Evolutionary conservation across 2,888 invertebrate species (phyloP).

Genomic region (Eucera pruinosa): DNA sequence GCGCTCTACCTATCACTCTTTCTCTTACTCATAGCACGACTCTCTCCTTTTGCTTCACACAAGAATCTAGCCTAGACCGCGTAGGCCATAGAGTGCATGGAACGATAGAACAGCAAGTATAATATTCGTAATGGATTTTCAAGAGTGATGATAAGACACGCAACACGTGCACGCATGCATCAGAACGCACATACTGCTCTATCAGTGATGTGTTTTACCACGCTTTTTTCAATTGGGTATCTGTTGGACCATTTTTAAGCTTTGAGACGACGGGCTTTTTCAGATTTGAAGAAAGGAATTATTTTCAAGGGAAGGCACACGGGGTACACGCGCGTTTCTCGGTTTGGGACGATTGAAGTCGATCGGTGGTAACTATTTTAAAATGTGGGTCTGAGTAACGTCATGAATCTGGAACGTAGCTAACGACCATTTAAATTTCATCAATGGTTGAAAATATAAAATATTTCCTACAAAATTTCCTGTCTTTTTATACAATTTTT

Average conservation of each 20-base stretch:
- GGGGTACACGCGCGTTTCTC: background rate
- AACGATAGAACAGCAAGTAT: slow-evolving; percentile 33
- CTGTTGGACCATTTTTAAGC: background rate
- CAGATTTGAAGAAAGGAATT: slow-evolving; percentile 30
- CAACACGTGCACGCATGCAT: slow-evolving; percentile 16
- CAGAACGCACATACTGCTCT: background rate
- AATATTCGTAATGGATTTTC: slow-evolving; percentile 69
- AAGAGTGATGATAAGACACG: slow-evolving; percentile 29
- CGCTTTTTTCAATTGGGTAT: background rate
- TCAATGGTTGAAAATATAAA: too few relatives aligned
- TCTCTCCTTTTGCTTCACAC: slow-evolving; percentile 44
- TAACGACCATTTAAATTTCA: background rate
- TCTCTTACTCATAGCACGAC: background rate
- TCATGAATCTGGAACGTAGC: background rate
- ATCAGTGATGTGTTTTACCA: background rate
- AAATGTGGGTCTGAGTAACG: background rate
- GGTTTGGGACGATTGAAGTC: background rate
- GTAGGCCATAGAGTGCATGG: slow-evolving; percentile 37
- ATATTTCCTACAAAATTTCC: too few relatives aligned
- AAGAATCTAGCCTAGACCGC: slow-evolving; percentile 73
- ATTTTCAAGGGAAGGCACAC: slow-evolving; percentile 37
- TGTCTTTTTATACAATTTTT: too few relatives aligned
- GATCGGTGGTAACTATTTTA: background rate
- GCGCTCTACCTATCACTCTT: background rate
- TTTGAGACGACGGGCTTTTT: slow-evolving; percentile 1